Evolutionary conservation across 2,888 invertebrate genomes (phyloP).

Genomic region (Platycnemis pennipes): DNA sequence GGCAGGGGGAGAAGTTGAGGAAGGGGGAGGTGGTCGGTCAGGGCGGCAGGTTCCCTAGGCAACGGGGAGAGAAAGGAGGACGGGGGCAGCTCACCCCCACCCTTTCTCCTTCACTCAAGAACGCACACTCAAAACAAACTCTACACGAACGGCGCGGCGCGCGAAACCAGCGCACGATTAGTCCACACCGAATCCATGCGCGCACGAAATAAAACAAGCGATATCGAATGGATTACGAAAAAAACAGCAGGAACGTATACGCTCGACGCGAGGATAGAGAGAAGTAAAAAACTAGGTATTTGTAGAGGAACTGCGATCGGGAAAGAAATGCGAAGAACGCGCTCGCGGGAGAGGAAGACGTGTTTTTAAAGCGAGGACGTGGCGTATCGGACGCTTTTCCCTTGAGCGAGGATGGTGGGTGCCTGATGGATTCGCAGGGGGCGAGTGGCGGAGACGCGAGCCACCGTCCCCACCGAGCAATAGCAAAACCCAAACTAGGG

Average conservation of each 20-base stretch:
- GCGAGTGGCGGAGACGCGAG: not conserved
- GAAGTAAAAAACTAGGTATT: not conserved
- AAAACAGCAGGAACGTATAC: not conserved
- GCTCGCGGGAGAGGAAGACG: not conserved
- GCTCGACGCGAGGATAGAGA: not conserved
- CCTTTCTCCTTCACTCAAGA: conserved; percentile 37
- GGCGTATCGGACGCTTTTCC: not conserved
- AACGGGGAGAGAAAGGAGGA: not conserved
- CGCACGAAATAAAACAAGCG: not conserved
- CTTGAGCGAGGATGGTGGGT: not conserved
- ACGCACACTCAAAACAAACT: conserved; percentile 45
- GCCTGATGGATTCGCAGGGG: conserved; percentile 30
- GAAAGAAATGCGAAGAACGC: not conserved
- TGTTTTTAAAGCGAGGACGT: not conserved
- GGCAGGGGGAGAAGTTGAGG: conserved; percentile 27
- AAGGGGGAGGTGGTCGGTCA: not conserved
- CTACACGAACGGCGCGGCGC: not conserved
- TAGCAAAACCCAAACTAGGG: conserved; percentile 63
- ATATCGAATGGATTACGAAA: not conserved
- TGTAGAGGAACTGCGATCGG: not conserved
- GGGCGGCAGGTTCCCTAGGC: conserved; percentile 36
- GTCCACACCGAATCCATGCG: not conserved
- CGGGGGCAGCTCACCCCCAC: not conserved
- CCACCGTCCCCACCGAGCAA: conserved; percentile 55
- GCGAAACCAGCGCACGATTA: not conserved